phyloP scores from a whole-genome alignment of 2,113 vertebrate genomes.

The Lontra canadensis region DNA sequence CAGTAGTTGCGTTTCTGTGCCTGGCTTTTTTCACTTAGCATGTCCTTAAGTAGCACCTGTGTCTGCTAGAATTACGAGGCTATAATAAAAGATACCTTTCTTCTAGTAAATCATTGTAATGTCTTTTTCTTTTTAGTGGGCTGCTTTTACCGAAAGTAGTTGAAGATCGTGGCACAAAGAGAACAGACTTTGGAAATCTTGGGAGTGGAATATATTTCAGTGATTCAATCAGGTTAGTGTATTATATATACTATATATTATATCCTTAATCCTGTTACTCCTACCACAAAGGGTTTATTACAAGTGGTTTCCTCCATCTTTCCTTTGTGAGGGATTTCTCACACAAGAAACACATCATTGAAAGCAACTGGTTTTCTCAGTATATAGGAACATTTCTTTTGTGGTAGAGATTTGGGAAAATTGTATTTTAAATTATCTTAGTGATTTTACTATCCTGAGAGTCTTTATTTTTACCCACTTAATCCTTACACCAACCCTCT shows the following conservation, averaged over 20 bases:
- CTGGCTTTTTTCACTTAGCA: background rate
- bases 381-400: background rate
- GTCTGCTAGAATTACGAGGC: background rate
- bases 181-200: constrained; percentile 90
- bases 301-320: background rate
- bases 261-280: background rate
- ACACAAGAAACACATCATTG: background rate
- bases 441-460: background rate
- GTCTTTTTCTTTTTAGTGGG: constrained; percentile 83
- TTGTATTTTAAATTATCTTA: constrained; percentile 1
- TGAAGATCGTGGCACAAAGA: constrained; percentile 88
- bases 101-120: background rate
- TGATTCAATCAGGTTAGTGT: constrained; percentile 86
- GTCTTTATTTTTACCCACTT: background rate
- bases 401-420: background rate
- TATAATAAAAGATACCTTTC: background rate
- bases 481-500: background rate
- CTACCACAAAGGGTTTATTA: background rate
- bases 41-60: background rate
- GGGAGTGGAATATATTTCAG: constrained; percentile 94
- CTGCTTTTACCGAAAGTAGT: constrained; percentile 89
- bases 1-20: background rate
- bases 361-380: background rate
- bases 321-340: background rate
- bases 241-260: background rate